Percentiles rank a stretch among this genome's conserved stretches.
Conservation (phyloP, 2,113 vertebrate genomes). For the Pogonocichla stellata region DNA sequence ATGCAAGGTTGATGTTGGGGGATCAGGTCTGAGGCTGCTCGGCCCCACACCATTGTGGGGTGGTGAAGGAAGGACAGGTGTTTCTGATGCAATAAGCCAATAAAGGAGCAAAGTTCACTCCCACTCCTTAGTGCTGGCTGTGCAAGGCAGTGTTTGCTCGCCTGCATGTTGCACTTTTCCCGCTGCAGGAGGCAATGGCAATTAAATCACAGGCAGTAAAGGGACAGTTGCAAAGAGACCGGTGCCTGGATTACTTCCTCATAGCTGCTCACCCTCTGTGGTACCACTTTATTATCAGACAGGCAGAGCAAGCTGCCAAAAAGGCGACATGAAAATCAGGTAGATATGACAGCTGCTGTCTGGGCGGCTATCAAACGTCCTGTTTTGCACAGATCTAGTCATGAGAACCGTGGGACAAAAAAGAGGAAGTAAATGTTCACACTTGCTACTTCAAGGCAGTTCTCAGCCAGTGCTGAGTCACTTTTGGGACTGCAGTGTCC, state of each 20-base stretch:
- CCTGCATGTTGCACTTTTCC: background rate
- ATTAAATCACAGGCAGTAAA: slow-evolving; percentile 16
- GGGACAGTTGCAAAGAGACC: background rate
- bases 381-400: background rate
- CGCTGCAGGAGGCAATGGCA: background rate
- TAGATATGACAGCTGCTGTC: background rate
- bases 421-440: background rate
- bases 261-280: background rate
- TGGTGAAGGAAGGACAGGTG: background rate
- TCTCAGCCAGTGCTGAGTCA: background rate
- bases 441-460: background rate
- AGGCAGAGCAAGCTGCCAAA: background rate
- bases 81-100: background rate
- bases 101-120: slow-evolving; percentile 23
- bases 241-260: background rate
- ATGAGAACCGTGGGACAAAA: background rate
- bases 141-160: background rate
- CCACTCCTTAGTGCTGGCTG: background rate
- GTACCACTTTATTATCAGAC: background rate
- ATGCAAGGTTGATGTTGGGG: background rate
- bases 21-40: background rate
- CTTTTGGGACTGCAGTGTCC: background rate
- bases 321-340: background rate
- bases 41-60: accelerated
- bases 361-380: background rate